Percentiles rank a stretch among this genome's conserved stretches.
Evolutionary conservation across 1,140 invertebrate genomes (phyloP).

Genomic region (Danaus plexippus): DNA sequence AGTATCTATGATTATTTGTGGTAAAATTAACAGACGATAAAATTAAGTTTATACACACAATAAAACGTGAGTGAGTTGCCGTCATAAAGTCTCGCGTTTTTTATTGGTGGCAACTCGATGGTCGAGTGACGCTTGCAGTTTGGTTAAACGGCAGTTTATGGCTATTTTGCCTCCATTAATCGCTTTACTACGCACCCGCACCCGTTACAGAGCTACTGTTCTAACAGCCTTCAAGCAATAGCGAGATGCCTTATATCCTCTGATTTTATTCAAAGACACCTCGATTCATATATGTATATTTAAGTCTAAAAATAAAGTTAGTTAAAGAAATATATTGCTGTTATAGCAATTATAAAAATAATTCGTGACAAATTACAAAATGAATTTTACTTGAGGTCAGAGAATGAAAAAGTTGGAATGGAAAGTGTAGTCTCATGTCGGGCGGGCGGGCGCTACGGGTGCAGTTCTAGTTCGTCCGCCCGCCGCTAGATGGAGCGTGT

Average conservation of each 20-base stretch:
- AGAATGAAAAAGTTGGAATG: constrained; percentile 4
- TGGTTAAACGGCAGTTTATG: constrained; percentile 71
- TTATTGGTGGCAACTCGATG: constrained; percentile 67
- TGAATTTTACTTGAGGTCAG: no score
- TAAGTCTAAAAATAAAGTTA: no score
- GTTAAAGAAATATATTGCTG: no score
- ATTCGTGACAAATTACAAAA: no score
- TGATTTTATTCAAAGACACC: no score
- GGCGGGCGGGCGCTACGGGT: constrained; percentile 27
- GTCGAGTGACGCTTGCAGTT: constrained; percentile 69
- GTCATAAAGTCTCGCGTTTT: constrained; percentile 71
- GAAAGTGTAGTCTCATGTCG: constrained; percentile 15
- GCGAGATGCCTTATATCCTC: no score
- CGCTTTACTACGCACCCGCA: constrained; percentile 66
- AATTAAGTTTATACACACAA: constrained; percentile 72
- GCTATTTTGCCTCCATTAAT: constrained; percentile 71
- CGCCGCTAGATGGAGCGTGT: constrained; percentile 50
- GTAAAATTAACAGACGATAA: constrained; percentile 72
- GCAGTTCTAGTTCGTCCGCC: constrained; percentile 40
- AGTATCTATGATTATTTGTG: constrained; percentile 68
- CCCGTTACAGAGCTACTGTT: constrained; percentile 28
- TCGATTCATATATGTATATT: no score
- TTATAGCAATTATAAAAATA: no score
- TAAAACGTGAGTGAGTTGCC: constrained; percentile 71
- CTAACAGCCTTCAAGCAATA: constrained; percentile 36